A percentile compares a stretch with the other conserved stretches of the same genome.
These are phyloP conservation scores for Drosophila koepferae DNA, from an alignment of 2,888 invertebrate genomes.

Conservation along the genomic window DNA sequence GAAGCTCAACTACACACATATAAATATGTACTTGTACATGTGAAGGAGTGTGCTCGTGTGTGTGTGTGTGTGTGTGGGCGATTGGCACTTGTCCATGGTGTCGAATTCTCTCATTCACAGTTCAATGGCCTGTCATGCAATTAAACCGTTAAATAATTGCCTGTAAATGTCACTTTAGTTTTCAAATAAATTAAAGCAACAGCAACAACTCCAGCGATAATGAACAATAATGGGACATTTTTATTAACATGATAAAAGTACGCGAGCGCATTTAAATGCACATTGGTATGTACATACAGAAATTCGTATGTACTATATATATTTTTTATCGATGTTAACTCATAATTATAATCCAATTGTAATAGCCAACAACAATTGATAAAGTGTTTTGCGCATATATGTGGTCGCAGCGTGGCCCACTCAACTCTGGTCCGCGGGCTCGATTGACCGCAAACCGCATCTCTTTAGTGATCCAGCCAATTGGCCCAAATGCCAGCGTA, in stretches of 20 bases:
- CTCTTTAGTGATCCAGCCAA: conserved; percentile 24
- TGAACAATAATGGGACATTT: conserved; percentile 63
- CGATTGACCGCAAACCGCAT: neutral
- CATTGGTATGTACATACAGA: neutral
- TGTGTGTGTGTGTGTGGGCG: neutral
- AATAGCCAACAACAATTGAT: conserved; percentile 60
- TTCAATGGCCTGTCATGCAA: conserved; percentile 60
- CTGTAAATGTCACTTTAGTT: conserved; percentile 71
- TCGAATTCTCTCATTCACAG: conserved; percentile 28
- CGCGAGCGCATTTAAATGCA: conserved; percentile 60
- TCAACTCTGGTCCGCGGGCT: conserved; percentile 11
- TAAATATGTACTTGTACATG: neutral
- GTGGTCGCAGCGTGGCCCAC: conserved; percentile 7
- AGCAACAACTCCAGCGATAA: conserved; percentile 50
- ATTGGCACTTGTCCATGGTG: conserved; percentile 8
- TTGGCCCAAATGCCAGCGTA: conserved; percentile 54
- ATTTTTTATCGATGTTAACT: conserved; percentile 69
- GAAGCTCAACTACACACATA: neutral
- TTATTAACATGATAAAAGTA: conserved; percentile 58
- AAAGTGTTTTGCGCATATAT: conserved; percentile 45
- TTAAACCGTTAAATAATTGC: conserved; percentile 67
- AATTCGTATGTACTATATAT: neutral
- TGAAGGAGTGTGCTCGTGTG: neutral
- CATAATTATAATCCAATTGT: conserved; percentile 75
- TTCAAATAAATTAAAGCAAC: conserved; percentile 58